Evolutionary conservation across 2,888 invertebrate species (phyloP).

Genomic region (Caprella mutica): DNA sequence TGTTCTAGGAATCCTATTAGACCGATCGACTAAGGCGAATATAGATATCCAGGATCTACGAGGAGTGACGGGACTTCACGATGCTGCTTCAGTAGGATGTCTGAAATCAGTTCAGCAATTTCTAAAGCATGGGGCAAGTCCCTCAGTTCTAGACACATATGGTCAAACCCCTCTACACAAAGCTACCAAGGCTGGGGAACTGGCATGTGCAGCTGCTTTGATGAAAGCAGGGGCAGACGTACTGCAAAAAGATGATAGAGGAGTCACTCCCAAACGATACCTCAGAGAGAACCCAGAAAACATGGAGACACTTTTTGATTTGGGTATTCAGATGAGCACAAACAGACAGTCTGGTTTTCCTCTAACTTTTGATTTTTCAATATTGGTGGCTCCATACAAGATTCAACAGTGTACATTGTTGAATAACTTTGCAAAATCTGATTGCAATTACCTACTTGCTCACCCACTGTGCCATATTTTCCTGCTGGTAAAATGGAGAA

Average conservation of each 20-base stretch:
- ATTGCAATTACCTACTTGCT: conserved; percentile 9
- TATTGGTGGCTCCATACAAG: conserved; percentile 8
- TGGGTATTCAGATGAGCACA: conserved; percentile 4
- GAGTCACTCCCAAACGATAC: conserved; percentile 45
- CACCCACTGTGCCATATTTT: conserved; percentile 21
- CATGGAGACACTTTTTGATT: conserved; percentile 39
- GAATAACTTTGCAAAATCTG: conserved; percentile 4
- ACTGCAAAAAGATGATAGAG: conserved; percentile 41
- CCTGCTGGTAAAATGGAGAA: conserved; percentile 24
- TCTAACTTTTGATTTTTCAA: conserved; percentile 16
- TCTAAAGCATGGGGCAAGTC: conserved; percentile 43
- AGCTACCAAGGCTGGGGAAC: conserved; percentile 51
- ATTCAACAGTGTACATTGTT: conserved; percentile 5
- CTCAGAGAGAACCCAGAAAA: conserved; percentile 44
- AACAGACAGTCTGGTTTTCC: conserved; percentile 5
- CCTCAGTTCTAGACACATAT: conserved; percentile 43
- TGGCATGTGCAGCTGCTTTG: conserved; percentile 47
- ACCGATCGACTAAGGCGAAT: background rate
- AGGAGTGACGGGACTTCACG: conserved; percentile 26
- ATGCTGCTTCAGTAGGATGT: conserved; percentile 19
- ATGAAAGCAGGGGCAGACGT: conserved; percentile 43
- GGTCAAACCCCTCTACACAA: conserved; percentile 46
- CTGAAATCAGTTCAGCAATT: conserved; percentile 36
- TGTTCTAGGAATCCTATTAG: conserved; percentile 15
- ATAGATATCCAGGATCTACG: conserved; percentile 24